Base-by-base conservation (phyloP, 1,140 invertebrate species). In the Trichonephila clavata region DNA sequence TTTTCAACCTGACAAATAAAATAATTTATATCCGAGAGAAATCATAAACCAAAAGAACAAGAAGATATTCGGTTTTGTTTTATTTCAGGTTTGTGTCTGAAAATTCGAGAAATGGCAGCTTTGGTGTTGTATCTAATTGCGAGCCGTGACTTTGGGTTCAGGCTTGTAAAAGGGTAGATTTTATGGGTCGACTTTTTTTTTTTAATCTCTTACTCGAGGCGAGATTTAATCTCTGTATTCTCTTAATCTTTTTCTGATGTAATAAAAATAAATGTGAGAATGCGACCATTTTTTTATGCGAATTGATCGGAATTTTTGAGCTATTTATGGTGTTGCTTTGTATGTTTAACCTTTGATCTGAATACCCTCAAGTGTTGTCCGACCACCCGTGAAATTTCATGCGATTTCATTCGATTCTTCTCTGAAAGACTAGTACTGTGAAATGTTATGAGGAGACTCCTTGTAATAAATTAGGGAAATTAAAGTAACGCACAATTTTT, bases 1-100 rank as follows among this genome's bases (percentile, higher is more conserved):
- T n/a, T 86, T 57, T 21, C 21, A n/a, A 89, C 32, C 86, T 91
- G 90, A 91, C 90, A 91, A 91, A 91, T 91, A 77, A 83, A 91
- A 84, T 91, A 83, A 91, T 91, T 91, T 91, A 83, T 83, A 20
- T 14, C 21, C 39, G 43, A 57, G 20, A 83, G 50, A 50, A n/a
- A n/a, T 59, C 81, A 57, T 59, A 59, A 83, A 83, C 81, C 43
- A 50, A 59, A 50, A 50, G 43, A 68, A 68, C 16, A 3, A 16
- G 27, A 39, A 32, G 27, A 59, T 24, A 57, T 57, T n/a, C 43
- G 39, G 8, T 57, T 50, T 83, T 57, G 43, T 83, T 83, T 77
- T 77, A 83, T 83, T 83, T 24, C 20, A 20, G 81, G 20, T 59
- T 59, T 50, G 81, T 7, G 71, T 77, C 27, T 77, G 71, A 77